Conservation (phyloP, 1,140 invertebrate species). For the Trachymyrmex cornetzi region DNA sequence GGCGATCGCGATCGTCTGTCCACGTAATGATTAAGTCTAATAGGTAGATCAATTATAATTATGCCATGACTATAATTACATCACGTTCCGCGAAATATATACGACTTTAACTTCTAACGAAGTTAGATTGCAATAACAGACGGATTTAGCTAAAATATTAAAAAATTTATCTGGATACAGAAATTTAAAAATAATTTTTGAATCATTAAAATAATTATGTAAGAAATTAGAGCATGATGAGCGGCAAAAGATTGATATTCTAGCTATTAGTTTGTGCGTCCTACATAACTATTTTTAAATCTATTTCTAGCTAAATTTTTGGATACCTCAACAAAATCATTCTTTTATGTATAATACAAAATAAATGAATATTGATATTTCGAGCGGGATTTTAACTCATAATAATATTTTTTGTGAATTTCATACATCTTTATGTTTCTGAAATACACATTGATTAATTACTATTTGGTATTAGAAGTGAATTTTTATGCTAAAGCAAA, state of each 20-base stretch:
- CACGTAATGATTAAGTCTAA: slow-evolving; percentile 27
- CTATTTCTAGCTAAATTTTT: no score
- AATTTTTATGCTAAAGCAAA: neutral
- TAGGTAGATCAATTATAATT: neutral
- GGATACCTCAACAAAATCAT: no score
- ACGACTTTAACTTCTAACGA: no score
- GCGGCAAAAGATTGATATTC: no score
- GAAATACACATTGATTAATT: neutral
- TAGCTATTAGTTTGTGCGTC: no score
- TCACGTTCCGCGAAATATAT: neutral
- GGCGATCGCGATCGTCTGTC: neutral
- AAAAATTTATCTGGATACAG: no score
- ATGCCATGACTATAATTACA: neutral
- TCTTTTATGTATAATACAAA: neutral
- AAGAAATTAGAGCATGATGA: no score
- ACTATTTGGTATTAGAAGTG: neutral
- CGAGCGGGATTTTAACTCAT: neutral
- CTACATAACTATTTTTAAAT: no score
- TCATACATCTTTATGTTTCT: neutral
- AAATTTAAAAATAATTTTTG: no score
- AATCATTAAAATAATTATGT: no score
- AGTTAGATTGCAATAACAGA: neutral
- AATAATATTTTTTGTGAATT: slow-evolving; percentile 3
- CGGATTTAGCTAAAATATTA: no score
- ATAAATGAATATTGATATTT: neutral